Evolutionary conservation across 2,888 invertebrate genomes (phyloP).

Genomic region (Andrena bucephala): DNA sequence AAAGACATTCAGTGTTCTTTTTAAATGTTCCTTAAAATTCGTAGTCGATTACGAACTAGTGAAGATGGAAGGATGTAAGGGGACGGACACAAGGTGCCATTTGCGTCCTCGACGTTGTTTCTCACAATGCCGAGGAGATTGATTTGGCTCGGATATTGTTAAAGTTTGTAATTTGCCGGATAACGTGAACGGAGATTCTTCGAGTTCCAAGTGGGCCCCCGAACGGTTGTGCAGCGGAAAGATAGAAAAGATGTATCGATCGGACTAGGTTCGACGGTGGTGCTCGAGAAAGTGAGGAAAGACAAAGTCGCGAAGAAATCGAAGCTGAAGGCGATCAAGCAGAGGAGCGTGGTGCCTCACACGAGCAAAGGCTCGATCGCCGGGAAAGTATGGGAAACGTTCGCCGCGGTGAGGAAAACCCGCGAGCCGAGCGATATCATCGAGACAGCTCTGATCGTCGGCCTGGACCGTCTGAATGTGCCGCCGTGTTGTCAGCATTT

Average conservation of each 20-base stretch:
- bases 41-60: no score
- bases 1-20: no score
- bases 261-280: conserved; percentile 63
- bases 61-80: no score
- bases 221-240: neutral
- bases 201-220: conserved; percentile 5
- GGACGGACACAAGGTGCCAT: no score
- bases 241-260: conserved; percentile 33
- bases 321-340: conserved; percentile 68
- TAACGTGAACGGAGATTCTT: conserved; percentile 4
- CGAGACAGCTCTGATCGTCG: conserved; percentile 69
- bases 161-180: neutral
- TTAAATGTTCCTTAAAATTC: no score
- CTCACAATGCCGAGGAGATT: no score
- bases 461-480: conserved; percentile 52
- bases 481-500: conserved; percentile 50
- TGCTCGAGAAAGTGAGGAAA: conserved; percentile 70
- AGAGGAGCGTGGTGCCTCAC: conserved; percentile 51
- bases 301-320: conserved; percentile 76
- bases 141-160: no score
- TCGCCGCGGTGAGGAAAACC: conserved; percentile 74
- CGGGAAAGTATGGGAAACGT: conserved; percentile 79
- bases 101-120: no score
- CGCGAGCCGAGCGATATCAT: conserved; percentile 71
- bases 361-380: conserved; percentile 73